phyloP scores from a whole-genome alignment of 2,888 invertebrate species.

The Drosophila falleni region DNA sequence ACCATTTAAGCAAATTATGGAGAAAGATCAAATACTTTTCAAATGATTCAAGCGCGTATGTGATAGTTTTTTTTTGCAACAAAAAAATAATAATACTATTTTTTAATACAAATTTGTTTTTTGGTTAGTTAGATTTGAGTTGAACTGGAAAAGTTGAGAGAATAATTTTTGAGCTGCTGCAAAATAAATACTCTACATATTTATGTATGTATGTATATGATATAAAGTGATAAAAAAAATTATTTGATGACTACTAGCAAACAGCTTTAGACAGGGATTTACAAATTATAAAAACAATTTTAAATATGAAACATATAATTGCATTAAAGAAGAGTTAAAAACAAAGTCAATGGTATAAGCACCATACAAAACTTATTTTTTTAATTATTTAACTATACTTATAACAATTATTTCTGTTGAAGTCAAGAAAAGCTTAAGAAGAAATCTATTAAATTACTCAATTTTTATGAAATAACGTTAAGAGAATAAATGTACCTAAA shows the following conservation, averaged over 20 bases:
- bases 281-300: slow-evolving; percentile 62
- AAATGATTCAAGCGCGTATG: slow-evolving; percentile 57
- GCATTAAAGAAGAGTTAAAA: slow-evolving; percentile 45
- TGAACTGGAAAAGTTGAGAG: slow-evolving; percentile 29
- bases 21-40: slow-evolving; percentile 45
- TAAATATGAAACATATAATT: slow-evolving; percentile 40
- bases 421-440: slow-evolving; percentile 27
- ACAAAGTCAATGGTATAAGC: slow-evolving; percentile 46
- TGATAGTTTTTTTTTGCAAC: slow-evolving; percentile 48
- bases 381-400: slow-evolving; percentile 35
- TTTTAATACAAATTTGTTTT: neutral
- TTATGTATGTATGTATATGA: slow-evolving; percentile 64
- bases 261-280: slow-evolving; percentile 73
- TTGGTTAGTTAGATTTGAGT: slow-evolving; percentile 17
- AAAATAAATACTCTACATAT: slow-evolving; percentile 43
- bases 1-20: slow-evolving; percentile 42
- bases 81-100: slow-evolving; percentile 1
- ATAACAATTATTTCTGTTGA: slow-evolving; percentile 34
- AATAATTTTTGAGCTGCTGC: slow-evolving; percentile 31
- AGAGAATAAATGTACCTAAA: slow-evolving; percentile 42
- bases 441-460: slow-evolving; percentile 26
- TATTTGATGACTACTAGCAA: slow-evolving; percentile 61
- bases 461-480: slow-evolving; percentile 45
- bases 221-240: slow-evolving; percentile 57
- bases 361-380: slow-evolving; percentile 45